Conservation (phyloP, 2,797 vertebrate species). For the Hoplostethus mediterraneus region DNA sequence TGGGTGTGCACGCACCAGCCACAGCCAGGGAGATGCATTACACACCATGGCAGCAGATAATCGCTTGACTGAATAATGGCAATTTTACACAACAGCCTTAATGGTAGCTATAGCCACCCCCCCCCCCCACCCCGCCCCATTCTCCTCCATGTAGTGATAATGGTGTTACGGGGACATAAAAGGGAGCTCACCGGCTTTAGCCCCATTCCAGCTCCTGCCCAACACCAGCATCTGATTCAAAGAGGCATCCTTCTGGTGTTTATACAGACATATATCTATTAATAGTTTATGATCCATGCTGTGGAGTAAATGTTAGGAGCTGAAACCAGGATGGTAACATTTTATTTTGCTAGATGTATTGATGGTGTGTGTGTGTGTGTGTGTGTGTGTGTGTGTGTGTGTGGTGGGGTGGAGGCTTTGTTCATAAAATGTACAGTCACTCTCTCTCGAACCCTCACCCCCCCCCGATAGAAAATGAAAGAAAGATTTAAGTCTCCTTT, state of each 20-base stretch:
- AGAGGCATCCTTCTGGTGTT: conserved; percentile 66
- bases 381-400: too few species aligned
- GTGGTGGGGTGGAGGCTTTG: conserved; percentile 43
- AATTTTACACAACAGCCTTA: conserved; percentile 81
- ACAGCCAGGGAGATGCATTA: conserved; percentile 73
- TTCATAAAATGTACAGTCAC: conserved; percentile 74
- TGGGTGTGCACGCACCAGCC: conserved; percentile 69
- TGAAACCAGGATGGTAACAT: conserved; percentile 74
- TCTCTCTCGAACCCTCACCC: conserved; percentile 61
- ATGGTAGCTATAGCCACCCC: conserved; percentile 48
- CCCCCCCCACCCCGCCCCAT: conserved; percentile 34
- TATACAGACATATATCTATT: conserved; percentile 78
- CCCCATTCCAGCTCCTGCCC: conserved; percentile 55
- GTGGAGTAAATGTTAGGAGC: conserved; percentile 82
- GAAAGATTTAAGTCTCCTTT: conserved; percentile 71
- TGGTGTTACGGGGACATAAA: conserved; percentile 61
- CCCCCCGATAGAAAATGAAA: conserved; percentile 58
- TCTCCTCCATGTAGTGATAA: conserved; percentile 43
- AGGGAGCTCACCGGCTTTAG: conserved; percentile 49
- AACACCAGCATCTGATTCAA: conserved; percentile 71
- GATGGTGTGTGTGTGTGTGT: too few species aligned
- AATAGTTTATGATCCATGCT: conserved; percentile 83
- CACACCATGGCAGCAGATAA: conserved; percentile 72
- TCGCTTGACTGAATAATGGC: conserved; percentile 79
- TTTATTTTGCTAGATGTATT: conserved; percentile 77